These are phyloP conservation scores for Chamaea fasciata DNA, from an alignment of 2,113 vertebrate species.

Conservation along the genomic window DNA sequence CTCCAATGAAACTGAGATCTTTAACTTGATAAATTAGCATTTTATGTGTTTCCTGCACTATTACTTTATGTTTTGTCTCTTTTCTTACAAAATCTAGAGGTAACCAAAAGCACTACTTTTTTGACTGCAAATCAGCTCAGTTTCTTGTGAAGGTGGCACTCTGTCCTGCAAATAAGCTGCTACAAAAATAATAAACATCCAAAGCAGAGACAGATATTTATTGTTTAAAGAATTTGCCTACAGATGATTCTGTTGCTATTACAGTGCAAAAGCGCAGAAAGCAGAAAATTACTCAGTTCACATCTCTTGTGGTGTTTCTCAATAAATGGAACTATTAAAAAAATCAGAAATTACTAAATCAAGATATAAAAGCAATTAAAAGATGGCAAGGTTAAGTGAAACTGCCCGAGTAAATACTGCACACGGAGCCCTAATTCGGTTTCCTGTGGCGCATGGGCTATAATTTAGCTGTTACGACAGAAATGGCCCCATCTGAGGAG, in stretches of 20 bases:
- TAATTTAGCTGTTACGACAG: neutral
- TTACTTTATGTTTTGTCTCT: neutral
- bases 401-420: neutral
- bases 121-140: neutral
- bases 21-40: neutral
- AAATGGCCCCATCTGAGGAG: neutral
- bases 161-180: neutral
- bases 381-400: slow-evolving; percentile 27
- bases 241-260: neutral
- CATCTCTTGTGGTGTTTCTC: neutral
- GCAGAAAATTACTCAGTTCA: neutral
- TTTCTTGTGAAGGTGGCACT: neutral
- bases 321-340: neutral
- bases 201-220: neutral
- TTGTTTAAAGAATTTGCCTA: neutral
- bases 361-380: slow-evolving; percentile 15
- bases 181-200: neutral
- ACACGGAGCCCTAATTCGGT: neutral
- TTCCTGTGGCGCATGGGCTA: neutral
- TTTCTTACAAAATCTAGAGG: neutral
- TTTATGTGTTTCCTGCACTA: neutral
- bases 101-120: neutral
- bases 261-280: neutral
- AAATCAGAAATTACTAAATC: neutral
- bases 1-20: neutral